Percentiles rank a stretch among this genome's conserved stretches.
These are phyloP conservation scores for Poecilus cupreus DNA, from an alignment of 2,888 invertebrate species.

Conservation along the genomic window DNA sequence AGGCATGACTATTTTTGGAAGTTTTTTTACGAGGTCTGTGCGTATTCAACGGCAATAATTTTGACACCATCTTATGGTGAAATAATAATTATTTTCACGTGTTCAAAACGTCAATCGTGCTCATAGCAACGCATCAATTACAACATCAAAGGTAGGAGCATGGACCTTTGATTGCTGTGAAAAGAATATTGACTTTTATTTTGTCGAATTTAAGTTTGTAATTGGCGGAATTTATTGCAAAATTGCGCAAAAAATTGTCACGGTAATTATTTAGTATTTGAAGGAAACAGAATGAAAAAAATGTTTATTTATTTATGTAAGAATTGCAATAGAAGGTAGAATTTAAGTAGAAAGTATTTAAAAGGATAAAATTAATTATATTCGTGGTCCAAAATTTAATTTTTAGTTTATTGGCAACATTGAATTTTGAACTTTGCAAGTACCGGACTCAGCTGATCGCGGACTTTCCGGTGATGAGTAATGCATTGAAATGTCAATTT, in stretches of 20 bases:
- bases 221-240: neutral
- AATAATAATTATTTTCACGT: constrained; percentile 36
- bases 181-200: constrained; percentile 1
- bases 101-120: constrained; percentile 9
- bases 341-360: too few species aligned
- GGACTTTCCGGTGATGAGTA: constrained; percentile 3
- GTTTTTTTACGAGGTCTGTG: neutral
- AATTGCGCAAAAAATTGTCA: neutral
- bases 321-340: too few species aligned
- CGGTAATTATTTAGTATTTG: neutral
- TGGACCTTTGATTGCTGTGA: constrained; percentile 18
- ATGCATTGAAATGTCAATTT: constrained; percentile 36
- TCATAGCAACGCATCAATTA: constrained; percentile 36
- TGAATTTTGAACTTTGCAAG: neutral
- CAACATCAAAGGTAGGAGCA: constrained; percentile 35
- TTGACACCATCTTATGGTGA: constrained; percentile 41
- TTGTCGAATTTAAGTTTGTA: neutral
- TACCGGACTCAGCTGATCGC: neutral
- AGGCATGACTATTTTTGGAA: constrained; percentile 17
- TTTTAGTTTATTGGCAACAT: neutral
- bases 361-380: neutral
- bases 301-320: neutral
- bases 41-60: constrained; percentile 23
- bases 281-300: neutral
- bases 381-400: neutral